These are phyloP conservation scores for Mylabris sibirica DNA, from an alignment of 2,888 invertebrate species.

Conservation along the genomic window DNA sequence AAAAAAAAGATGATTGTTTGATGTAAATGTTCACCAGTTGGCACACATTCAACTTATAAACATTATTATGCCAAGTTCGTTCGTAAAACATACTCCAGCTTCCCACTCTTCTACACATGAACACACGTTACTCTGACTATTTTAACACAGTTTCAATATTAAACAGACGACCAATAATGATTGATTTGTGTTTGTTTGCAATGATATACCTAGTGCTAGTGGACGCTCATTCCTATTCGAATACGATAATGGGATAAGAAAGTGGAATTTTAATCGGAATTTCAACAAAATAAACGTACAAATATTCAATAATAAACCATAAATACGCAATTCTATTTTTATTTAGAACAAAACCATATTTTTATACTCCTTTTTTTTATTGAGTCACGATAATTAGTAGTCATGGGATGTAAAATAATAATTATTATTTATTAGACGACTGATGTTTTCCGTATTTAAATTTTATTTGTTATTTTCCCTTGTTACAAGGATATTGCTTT, in stretches of 20 bases:
- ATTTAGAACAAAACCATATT: not conserved
- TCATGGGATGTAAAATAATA: too few species aligned
- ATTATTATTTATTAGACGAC: too few species aligned
- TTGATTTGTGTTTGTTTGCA: slow-evolving; percentile 1
- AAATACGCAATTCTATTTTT: too few species aligned
- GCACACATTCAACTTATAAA: slow-evolving; percentile 29
- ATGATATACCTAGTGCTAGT: not conserved
- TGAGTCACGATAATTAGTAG: too few species aligned
- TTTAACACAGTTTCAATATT: not conserved
- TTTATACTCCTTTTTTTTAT: too few species aligned
- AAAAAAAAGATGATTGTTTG: not conserved
- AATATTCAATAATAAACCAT: too few species aligned
- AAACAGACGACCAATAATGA: slow-evolving; percentile 2
- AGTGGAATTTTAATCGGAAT: not conserved
- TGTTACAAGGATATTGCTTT: too few species aligned
- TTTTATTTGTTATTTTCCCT: not conserved
- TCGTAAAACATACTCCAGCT: slow-evolving; percentile 11
- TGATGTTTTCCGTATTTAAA: slow-evolving; percentile 6
- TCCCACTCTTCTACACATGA: slow-evolving; percentile 1
- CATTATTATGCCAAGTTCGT: slow-evolving; percentile 12
- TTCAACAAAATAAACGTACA: too few species aligned
- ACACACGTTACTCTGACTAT: not conserved
- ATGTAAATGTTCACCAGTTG: slow-evolving; percentile 18
- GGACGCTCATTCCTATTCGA: too few species aligned
- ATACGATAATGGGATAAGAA: not conserved